Evolutionary conservation across 2,888 invertebrate genomes (phyloP), one percentile per base, ranked within the genome.

Genomic region (Deroplatys truncata): DNA sequence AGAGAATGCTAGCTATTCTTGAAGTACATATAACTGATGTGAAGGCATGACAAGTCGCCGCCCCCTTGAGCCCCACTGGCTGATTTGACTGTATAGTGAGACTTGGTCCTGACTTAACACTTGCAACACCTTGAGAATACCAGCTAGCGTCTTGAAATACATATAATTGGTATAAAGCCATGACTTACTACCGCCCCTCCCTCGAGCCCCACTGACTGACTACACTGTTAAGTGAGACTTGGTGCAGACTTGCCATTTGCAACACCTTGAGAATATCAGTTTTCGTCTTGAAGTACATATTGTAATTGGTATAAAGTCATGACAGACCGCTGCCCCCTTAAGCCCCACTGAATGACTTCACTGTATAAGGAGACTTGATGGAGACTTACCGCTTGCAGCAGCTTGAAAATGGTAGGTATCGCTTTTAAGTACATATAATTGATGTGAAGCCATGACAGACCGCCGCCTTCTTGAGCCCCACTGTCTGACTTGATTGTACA

Each of bases 81-180:
- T 35, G 8, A 8, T 8, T 4, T 4, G 35, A 35, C 35, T 31
- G 31, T 31, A 31, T 31, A 31, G 5, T 31, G 5, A 31, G 5
- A 31, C 5, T 35, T 35, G 35, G 8, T 8, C 4, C 8, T 7
- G 35, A 94, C 97, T 96, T 94, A 98, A 98, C 95, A 98, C 94
- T 94, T 98, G 95, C 29, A 96, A 94, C 91, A 98, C 93, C 95
- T 98, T 98, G 91, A 98, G 93, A 92, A 97, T 94, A 92, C 98
- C 98, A 89, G 98, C 97, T 92, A 96, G 94, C 86, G 97, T 96
- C 94, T 95, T 96, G 94, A 97, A 98, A 93, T 98, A 98, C 92
- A 95, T 95, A 92, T 96, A 92, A 94, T 98, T 97, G 92, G 97
- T 94, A 94, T 95, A 96, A 92, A 97, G 95, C 96, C 96, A 97